Base-by-base conservation (phyloP, 2,113 vertebrate species). In the Oreochromis tanganicae region DNA sequence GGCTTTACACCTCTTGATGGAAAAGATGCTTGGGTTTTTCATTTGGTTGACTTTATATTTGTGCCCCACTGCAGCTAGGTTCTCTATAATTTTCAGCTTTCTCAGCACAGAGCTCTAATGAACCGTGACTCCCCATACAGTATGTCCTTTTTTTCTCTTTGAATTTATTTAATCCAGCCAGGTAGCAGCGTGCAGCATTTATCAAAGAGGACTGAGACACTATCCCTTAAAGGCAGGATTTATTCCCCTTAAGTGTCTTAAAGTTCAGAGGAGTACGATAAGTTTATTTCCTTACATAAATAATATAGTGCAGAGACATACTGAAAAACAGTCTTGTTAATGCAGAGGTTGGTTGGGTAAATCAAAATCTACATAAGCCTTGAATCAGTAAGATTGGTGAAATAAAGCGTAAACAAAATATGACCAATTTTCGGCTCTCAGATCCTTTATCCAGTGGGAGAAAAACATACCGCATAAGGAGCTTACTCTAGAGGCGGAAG, bases 151-250 rank as follows among this genome's bases (percentile, higher is more conserved):
- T 66, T 88, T 91, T 59, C 80, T 86, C 89, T 91, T 87, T 91
- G 85, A 95, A 93, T 94, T 88, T 89, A 87, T 92, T 92, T 88
- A 82, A 87, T 61, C 29, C 43, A 86, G 54, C 81, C 93, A 92
- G 90, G 87, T 92, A 88, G 50, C 73, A 34, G 56, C 85, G 43
- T 57, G 83, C 61, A 73, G 36, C 68, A 88, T 91, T 92, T 92
- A 86, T 91, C 92, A 95, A 92, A 90, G 87, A 87, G 56, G 85
- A 90, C 52, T 73, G 78, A 88, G 75, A 84, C 36, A 19, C 78
- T 24, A 19, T 85, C 81, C 55, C 10, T 80, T 80, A 81, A 27
- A 56, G 17, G 66, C 84, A 59, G 66, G 24, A 86, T 85, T 85
- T 89, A 59, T 55, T 59, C 75, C 50, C 80, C 46, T 81, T 48